These are phyloP conservation scores for Patiria miniata DNA, from an alignment of 35 echinoderm and acorn worm genomes.

Conservation along the genomic window DNA sequence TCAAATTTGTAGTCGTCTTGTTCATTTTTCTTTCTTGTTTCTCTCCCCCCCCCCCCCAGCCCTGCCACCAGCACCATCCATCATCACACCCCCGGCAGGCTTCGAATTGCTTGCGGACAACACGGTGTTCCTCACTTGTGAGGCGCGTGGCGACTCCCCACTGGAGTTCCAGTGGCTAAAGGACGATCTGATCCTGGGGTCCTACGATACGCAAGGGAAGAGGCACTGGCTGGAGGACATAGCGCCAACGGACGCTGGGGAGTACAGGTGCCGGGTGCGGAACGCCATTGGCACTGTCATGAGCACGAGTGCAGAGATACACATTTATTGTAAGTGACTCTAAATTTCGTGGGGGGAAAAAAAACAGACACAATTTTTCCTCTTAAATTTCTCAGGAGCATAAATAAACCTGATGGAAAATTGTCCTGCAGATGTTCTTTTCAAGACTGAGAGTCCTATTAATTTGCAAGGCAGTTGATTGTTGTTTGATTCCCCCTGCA, in stretches of 20 bases:
- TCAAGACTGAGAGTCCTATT: no score
- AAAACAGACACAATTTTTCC: background rate
- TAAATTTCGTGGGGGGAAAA: background rate
- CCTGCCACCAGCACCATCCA: conserved; percentile 42
- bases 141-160: conserved; percentile 45
- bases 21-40: no score
- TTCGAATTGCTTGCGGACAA: conserved; percentile 39
- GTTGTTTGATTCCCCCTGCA: background rate
- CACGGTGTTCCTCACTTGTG: conserved; percentile 34
- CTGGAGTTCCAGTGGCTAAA: conserved; percentile 71
- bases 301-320: conserved; percentile 56
- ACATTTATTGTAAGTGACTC: conserved; percentile 69
- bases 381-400: background rate
- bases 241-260: conserved; percentile 38
- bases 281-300: conserved; percentile 68
- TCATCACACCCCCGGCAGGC: conserved; percentile 48
- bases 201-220: background rate
- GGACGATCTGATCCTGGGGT: background rate
- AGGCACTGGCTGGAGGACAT: conserved; percentile 23
- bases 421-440: no score
- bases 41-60: no score
- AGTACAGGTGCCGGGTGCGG: conserved; percentile 62
- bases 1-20: no score
- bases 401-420: no score
- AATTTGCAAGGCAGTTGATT: no score